Evolutionary conservation across 2,797 vertebrate species (phyloP), one percentile per base, ranked within the genome.

Genomic region (Helostoma temminkii): DNA sequence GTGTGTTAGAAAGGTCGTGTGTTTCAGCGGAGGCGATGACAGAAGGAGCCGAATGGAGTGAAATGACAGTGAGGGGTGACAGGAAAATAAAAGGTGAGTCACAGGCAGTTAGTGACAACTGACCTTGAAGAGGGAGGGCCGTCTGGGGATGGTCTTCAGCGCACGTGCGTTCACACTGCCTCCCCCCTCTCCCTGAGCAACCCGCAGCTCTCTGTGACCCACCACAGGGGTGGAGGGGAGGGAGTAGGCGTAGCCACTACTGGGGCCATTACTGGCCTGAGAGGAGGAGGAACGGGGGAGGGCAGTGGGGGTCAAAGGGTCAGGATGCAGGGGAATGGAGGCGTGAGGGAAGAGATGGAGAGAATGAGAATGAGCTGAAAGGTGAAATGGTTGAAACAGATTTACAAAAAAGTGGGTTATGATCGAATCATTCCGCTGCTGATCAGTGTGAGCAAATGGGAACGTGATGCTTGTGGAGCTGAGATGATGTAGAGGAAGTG

Each of bases 141-240:
- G 93, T 19, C 97, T 93, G 68, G 96, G 95, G 66, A 95, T 94
- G 36, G 81, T 91, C 88, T 95, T 95, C 73, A 96, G 89, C 5
- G 95, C 93, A 6, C 96, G 95, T 0, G 95, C 90, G 63, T 89
- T 94, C 71, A 89, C 66, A 12, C 92, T 93, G 43, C 93, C 91
- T 12, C 89, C 90, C 75, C 92, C 95, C 22, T 95, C 95, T 6
- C 91, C 92, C 1, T 89, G 88, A 30, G 94, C 93, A 26, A 92
- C 95, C 54, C 95, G 92, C 84, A 97, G 92, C 62, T 98, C 97
- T 76, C 95, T 95, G 88, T 98, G 97, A 76, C 92, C 86, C 28
- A 97, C 92, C 50, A 98, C 96, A n/a, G 97, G 97, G 9, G 97
- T 98, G 85, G 96, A 98, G 0, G 97, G 97, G 80, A 99, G 93